Evolutionary conservation across 37 sponge, comb jelly and placozoan species (phyloP).

Genomic region (Hexactinellida sp.): DNA sequence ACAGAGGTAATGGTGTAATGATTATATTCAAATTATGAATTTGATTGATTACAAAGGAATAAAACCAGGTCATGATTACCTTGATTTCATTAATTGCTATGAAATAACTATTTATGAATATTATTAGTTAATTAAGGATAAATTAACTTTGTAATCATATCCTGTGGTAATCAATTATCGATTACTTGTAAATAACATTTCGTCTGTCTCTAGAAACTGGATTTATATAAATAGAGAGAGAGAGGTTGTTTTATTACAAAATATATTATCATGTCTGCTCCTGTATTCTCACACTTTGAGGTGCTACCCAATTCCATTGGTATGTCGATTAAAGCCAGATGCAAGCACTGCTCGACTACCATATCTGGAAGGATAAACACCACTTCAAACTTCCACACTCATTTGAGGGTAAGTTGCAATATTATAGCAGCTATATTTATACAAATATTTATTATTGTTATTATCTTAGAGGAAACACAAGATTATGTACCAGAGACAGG

Average conservation of each 20-base stretch:
- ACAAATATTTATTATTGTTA: neutral
- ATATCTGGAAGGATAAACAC: neutral
- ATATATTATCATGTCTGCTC: neutral
- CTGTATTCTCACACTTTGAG: neutral
- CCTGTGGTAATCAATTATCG: no score
- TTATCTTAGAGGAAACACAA: conserved; percentile 2
- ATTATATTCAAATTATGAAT: no score
- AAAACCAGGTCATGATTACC: no score
- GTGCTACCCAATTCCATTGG: neutral
- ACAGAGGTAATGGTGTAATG: no score
- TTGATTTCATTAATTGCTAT: no score
- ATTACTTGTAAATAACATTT: no score
- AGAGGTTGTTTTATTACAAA: neutral
- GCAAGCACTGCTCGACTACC: neutral
- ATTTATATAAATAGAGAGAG: no score
- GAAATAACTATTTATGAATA: no score
- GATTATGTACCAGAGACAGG: neutral
- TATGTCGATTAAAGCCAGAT: neutral
- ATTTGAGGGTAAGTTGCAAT: neutral
- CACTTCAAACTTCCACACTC: neutral
- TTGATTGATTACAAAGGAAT: no score
- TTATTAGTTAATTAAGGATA: no score
- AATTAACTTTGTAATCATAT: no score
- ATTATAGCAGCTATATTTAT: neutral
- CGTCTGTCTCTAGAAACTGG: no score